Conservation (phyloP, 2,113 vertebrate genomes). For the Myiozetetes cayanensis region DNA sequence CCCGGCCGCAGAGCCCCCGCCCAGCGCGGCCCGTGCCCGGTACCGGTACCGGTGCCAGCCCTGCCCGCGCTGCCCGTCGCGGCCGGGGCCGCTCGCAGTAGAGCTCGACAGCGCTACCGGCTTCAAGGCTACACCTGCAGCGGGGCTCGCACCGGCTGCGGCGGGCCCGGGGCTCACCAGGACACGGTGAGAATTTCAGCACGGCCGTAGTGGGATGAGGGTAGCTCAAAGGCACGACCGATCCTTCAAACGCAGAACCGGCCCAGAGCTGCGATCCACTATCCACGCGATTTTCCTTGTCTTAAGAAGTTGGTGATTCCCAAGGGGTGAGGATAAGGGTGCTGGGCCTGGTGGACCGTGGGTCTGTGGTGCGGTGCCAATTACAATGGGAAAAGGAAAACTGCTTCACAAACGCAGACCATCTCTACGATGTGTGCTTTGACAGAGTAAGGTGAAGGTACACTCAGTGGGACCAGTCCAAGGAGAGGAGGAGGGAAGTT, state of each 20-base stretch:
- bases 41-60: neutral
- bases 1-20: no score
- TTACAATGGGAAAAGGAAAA: neutral
- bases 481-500: no score
- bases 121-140: no score
- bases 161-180: rapidly evolving
- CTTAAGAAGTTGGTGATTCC: neutral
- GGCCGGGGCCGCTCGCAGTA: neutral
- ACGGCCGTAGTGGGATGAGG: neutral
- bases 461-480: neutral
- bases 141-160: neutral
- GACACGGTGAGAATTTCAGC: rapidly evolving
- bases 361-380: rapidly evolving
- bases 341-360: rapidly evolving
- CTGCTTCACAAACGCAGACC: neutral
- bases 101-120: no score
- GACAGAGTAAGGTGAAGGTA: neutral
- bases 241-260: rapidly evolving
- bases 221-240: rapidly evolving
- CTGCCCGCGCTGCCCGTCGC: neutral
- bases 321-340: neutral
- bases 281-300: rapidly evolving
- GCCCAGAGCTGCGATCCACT: rapidly evolving
- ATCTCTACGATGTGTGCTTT: neutral
- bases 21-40: neutral